phyloP scores from a whole-genome alignment of 2,888 invertebrate genomes.

The Ectemnius lituratus region DNA sequence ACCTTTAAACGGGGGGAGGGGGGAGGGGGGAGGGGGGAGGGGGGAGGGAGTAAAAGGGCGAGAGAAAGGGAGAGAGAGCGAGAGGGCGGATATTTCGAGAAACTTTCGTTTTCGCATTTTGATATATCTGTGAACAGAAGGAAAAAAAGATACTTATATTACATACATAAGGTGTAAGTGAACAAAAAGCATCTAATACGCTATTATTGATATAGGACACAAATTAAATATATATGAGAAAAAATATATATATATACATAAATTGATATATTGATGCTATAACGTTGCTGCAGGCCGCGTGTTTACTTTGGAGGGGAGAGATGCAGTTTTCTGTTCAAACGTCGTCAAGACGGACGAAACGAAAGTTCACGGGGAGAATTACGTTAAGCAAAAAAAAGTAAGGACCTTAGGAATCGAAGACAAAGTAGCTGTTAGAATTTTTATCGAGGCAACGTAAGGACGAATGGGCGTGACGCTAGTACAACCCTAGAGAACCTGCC shows the following conservation, averaged over 20 bases:
- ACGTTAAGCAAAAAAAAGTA: conserved; percentile 45
- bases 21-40: background rate
- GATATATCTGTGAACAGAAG: conserved; percentile 73
- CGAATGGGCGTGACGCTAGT: conserved; percentile 55
- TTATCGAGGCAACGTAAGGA: conserved; percentile 54
- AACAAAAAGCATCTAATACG: conserved; percentile 74
- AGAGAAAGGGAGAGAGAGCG: conserved; percentile 46
- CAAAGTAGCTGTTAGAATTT: conserved; percentile 62
- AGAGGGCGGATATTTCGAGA: conserved; percentile 65
- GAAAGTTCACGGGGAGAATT: conserved; percentile 52
- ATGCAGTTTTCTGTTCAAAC: conserved; percentile 55
- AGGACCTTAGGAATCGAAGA: conserved; percentile 54
- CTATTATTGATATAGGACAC: conserved; percentile 74
- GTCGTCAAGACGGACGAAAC: conserved; percentile 54
- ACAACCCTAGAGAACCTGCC: conserved; percentile 40
- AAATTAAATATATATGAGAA: conserved; percentile 72
- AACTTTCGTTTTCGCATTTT: conserved; percentile 75
- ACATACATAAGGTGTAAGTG: conserved; percentile 76
- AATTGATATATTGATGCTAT: conserved; percentile 72
- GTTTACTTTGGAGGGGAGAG: conserved; percentile 49
- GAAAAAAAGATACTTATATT: conserved; percentile 74
- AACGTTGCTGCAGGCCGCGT: conserved; percentile 72
- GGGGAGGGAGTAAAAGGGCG: conserved; percentile 7
- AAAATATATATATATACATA: conserved; percentile 62
- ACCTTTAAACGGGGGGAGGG: conserved; percentile 14